Conservation (phyloP, 2,888 invertebrate species). For the Scaptodrosophila latifasciaeformis region DNA sequence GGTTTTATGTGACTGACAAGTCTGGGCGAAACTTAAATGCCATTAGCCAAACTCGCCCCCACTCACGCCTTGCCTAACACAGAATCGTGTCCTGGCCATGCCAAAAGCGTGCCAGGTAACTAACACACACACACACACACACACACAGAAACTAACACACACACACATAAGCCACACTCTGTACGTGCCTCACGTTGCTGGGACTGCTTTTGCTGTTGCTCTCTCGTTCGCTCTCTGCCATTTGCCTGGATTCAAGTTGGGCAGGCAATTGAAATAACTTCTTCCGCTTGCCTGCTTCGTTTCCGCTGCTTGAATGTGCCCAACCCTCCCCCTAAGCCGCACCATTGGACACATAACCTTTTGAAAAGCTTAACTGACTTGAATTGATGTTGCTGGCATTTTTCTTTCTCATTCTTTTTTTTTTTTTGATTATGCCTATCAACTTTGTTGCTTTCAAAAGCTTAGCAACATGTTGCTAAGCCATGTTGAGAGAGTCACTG, state of each 20-base stretch:
- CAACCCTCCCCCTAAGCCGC: slow-evolving; percentile 3
- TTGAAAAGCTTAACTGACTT: slow-evolving; percentile 47
- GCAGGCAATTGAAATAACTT: slow-evolving; percentile 64
- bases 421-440: slow-evolving; percentile 27
- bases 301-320: slow-evolving; percentile 65
- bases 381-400: slow-evolving; percentile 50
- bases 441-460: slow-evolving; percentile 37
- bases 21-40: slow-evolving; percentile 59
- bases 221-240: neutral
- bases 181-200: slow-evolving; percentile 43
- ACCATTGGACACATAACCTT: neutral
- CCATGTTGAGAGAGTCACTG: slow-evolving; percentile 39
- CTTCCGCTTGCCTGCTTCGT: slow-evolving; percentile 63
- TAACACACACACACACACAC: slow-evolving; percentile 43
- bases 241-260: slow-evolving; percentile 29
- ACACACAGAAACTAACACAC: neutral
- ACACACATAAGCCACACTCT: slow-evolving; percentile 49
- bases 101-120: slow-evolving; percentile 63
- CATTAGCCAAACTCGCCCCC: slow-evolving; percentile 45
- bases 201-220: neutral
- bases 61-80: slow-evolving; percentile 3
- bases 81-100: too few relatives aligned
- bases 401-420: slow-evolving; percentile 35
- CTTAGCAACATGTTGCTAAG: slow-evolving; percentile 47
- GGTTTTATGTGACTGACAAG: slow-evolving; percentile 28